Conservation (phyloP, 2,888 invertebrate species). For the Scaptomyza parva region DNA sequence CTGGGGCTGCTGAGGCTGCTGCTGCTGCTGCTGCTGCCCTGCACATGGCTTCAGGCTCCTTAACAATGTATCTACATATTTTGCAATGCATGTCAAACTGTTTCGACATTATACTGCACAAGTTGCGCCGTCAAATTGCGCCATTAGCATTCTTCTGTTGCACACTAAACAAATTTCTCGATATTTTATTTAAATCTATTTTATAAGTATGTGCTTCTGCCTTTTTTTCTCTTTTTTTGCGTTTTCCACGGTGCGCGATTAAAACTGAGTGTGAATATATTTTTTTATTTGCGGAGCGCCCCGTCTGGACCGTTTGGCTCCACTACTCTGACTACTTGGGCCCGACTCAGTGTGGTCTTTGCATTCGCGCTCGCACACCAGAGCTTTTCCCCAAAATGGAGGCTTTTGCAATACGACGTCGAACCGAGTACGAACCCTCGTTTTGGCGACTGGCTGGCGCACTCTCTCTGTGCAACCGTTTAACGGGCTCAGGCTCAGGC, state of each 20-base stretch:
- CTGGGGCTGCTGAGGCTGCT: constrained; percentile 3
- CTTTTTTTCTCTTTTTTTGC: constrained; percentile 39
- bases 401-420: constrained; percentile 32
- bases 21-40: constrained; percentile 24
- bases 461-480: constrained; percentile 28
- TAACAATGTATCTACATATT: constrained; percentile 46
- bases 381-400: constrained; percentile 76
- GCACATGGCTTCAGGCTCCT: constrained; percentile 58
- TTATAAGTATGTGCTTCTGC: constrained; percentile 30
- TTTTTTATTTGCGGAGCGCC: constrained; percentile 61
- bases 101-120: constrained; percentile 10
- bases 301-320: constrained; percentile 82
- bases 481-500: constrained; percentile 30
- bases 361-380: constrained; percentile 52
- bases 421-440: constrained; percentile 37
- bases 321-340: constrained; percentile 82
- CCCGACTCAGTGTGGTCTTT: constrained; percentile 49
- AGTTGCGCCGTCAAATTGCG: constrained; percentile 3
- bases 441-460: constrained; percentile 65
- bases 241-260: constrained; percentile 57
- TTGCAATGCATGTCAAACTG: constrained; percentile 31
- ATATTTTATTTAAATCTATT: constrained; percentile 25
- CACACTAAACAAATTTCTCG: constrained; percentile 22
- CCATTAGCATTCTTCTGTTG: constrained; percentile 4
- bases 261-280: constrained; percentile 31